These are phyloP conservation scores for Caenorhabditis sp. DNA, from an alignment of 2,888 invertebrate genomes.

Conservation along the genomic window DNA sequence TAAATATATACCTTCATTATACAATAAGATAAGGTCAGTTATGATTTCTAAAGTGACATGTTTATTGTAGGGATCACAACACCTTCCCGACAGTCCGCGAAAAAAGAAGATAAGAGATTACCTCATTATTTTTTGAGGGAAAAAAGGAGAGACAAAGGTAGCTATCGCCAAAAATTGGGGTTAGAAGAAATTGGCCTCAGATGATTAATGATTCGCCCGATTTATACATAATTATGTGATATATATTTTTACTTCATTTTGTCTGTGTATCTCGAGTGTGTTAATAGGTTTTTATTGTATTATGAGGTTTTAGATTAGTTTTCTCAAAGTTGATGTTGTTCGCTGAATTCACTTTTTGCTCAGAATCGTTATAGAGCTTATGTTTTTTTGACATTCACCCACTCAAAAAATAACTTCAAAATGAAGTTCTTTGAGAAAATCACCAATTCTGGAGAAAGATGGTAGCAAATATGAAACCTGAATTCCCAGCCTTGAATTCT, in stretches of 20 bases:
- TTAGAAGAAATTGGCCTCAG: background rate
- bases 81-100: background rate
- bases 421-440: too few species aligned
- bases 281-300: background rate
- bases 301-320: too few species aligned
- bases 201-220: background rate
- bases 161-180: background rate
- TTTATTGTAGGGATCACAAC: constrained; percentile 3
- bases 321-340: too few species aligned
- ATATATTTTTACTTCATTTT: background rate
- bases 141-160: background rate
- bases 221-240: background rate
- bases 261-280: background rate
- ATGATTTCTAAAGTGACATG: constrained; percentile 1
- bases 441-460: too few species aligned
- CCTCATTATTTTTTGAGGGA: background rate
- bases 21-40: background rate
- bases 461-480: too few species aligned
- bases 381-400: too few species aligned
- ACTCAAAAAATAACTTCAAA: too few species aligned
- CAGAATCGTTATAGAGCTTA: too few species aligned
- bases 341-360: too few species aligned
- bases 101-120: background rate
- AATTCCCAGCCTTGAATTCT: too few species aligned
- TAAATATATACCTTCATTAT: background rate